Conservation (phyloP, 2,888 invertebrate genomes). For the Nymphalis c-album region DNA sequence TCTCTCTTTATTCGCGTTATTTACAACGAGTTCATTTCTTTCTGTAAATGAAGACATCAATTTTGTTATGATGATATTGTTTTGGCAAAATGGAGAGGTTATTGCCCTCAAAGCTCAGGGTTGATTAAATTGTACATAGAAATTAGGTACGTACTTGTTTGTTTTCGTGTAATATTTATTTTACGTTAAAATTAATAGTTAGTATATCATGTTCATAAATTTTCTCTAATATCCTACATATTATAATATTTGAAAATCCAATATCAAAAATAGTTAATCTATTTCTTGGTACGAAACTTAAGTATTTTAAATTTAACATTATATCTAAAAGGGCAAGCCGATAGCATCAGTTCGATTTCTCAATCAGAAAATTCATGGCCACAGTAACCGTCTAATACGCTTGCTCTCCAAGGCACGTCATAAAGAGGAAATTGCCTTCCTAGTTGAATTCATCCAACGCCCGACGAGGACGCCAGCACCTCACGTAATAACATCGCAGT, state of each 20-base stretch:
- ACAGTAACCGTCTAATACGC: slow-evolving; percentile 55
- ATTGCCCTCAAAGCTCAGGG: too few species aligned
- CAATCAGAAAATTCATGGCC: slow-evolving; percentile 39
- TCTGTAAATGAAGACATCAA: too few species aligned
- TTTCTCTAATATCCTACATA: too few species aligned
- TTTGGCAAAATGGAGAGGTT: too few species aligned
- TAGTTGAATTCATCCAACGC: slow-evolving; percentile 71
- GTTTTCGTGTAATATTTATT: neutral
- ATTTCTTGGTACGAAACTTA: neutral
- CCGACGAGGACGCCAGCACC: slow-evolving; percentile 53
- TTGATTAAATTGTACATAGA: too few species aligned
- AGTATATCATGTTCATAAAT: too few species aligned
- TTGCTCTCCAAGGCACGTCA: slow-evolving; percentile 62
- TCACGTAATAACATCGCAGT: slow-evolving; percentile 64
- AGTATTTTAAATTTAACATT: neutral
- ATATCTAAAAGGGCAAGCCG: slow-evolving; percentile 12
- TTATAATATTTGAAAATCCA: too few species aligned
- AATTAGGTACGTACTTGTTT: neutral
- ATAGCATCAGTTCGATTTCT: slow-evolving; percentile 24
- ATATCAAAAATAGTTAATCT: too few species aligned
- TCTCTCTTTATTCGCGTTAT: neutral
- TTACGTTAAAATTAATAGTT: neutral
- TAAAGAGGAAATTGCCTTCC: slow-evolving; percentile 77
- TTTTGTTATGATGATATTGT: too few species aligned
- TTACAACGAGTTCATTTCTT: too few species aligned